Base-by-base conservation (phyloP, 2,797 vertebrate species). In the Liasis olivaceus region DNA sequence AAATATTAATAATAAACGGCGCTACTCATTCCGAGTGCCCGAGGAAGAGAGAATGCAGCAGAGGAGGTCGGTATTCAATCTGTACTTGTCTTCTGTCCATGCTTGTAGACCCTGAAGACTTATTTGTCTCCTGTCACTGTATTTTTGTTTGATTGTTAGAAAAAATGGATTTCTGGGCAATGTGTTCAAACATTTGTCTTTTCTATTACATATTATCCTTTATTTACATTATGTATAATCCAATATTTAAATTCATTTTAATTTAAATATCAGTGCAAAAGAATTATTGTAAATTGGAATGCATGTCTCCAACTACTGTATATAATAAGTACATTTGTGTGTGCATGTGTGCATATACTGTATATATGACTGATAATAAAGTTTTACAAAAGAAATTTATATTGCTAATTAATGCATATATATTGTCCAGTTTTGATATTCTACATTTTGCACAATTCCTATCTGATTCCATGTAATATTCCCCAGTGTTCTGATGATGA, bases 21-120 rank as follows among this genome's bases (percentile, higher is more conserved):
- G 99, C 93, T 99, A 99, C 94, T 99, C 99, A 42, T 99, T 99
- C 98, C 97, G 99, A 86, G 98, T 99, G 77, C 99, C 99, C 0
- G 99, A 99, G 95, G 99, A 99, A 90, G 99, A 99, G 95, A 98
- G 99, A 89, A 98, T 99, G 94, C 99, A 99, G 93, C 99, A 99
- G 97, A 98, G 99, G 95, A 99, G 99, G 99, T 99, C 92, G 2
- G 93, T 95, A 60, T 93, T 95, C 91, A 93, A 87, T 89, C 54
- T 94, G 36, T 94, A 47, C 90, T 95, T 96, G 84, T 64, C 92
- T 17, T 95, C 95, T 90, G 69, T 95, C 63, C 69, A 14, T 85
- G 86, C 64, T 60, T 93, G 91, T 94, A 90, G 94, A 66, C 86
- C 91, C 85, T 95, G 93, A 95, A 58, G 93, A 93, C 62, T 90